Base-by-base conservation (phyloP, 2,797 vertebrate genomes). In the Coendou prehensilis region DNA sequence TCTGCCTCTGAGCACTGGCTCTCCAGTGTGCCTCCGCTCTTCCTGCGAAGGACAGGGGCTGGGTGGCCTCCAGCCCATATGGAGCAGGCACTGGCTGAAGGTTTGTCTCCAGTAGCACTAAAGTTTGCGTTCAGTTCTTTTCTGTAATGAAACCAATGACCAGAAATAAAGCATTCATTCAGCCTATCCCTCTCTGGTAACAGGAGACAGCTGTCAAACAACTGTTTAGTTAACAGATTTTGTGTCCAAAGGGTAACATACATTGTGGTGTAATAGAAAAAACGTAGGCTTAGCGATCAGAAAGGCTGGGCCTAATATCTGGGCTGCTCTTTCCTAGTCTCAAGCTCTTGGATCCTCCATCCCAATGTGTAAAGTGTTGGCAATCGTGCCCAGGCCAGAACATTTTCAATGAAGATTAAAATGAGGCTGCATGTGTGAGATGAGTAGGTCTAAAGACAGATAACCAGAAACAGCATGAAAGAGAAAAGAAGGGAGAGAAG, bases 1-100 rank as follows among this genome's bases (percentile, higher is more conserved):
- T 94, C 89, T 96, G 87, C 73, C 97, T 95, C 93, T 94, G 86
- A 78, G 97, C 97, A 97, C 97, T 97, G 56, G 3, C 0, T 0
- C 87, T 95, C 97, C 82, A 47, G 90, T 67, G 89, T 97, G 93
- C 93, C 79, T 52, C 71, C 97, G 96, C 91, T 96, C 59, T 96
- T 96, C 67, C 79, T 88, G 79, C 78, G 96, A 95, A 97, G 87
- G 96, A 95, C 88, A 93, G 96, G 75, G 64, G 75, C 52, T 95
- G 83, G 56, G 20, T 96, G 89, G 81, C 52, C 94, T 96, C 76
- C n/a, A 89, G 67, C 20, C 14, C 93, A 87, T n/a, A 26, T 2
- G 22, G 15, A 88, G 30, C 30, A 83, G 79, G 63, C 87, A 26
- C 78, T 57, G 41, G 28, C 82, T 41, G 37, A 41, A 75, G 63